Evolutionary conservation across 1,140 invertebrate species (phyloP).

Genomic region (Homarus americanus): DNA sequence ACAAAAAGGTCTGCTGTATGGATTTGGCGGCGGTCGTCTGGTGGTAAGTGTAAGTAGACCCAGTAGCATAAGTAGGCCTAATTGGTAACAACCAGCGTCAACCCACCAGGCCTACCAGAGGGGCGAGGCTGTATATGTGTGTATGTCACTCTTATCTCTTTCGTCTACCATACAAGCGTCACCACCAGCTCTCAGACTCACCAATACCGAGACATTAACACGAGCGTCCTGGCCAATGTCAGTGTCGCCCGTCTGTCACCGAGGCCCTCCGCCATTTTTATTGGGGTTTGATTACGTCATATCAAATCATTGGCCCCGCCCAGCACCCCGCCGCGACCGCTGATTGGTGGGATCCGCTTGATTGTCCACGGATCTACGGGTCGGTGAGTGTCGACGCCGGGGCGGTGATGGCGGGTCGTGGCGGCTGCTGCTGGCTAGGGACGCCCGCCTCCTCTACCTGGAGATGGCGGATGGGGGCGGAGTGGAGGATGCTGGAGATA

Average conservation of each 20-base stretch:
- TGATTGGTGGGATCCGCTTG: constrained; percentile 39
- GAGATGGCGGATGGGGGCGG: background rate
- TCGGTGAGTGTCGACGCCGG: constrained; percentile 20
- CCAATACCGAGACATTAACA: too few species aligned
- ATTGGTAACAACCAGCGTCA: too few species aligned
- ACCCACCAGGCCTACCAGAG: too few species aligned
- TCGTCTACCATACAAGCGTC: too few species aligned
- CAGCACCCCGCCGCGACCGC: constrained; percentile 34
- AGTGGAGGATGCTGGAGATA: background rate
- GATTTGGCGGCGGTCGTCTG: too few species aligned
- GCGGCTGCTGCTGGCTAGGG: background rate
- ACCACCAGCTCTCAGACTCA: too few species aligned
- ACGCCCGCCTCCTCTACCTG: background rate
- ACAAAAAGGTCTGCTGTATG: too few species aligned
- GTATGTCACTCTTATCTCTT: too few species aligned
- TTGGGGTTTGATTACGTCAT: constrained; percentile 56
- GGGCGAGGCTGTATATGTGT: too few species aligned
- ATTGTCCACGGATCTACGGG: constrained; percentile 59
- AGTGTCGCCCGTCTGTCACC: background rate
- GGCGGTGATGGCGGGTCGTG: constrained; percentile 32
- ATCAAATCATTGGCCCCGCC: constrained; percentile 63
- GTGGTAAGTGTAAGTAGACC: too few species aligned
- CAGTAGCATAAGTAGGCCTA: too few species aligned
- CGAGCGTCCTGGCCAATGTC: background rate
- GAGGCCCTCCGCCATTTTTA: constrained; percentile 46